Conservation (phyloP, 2,113 vertebrate genomes). For the Narcine bancroftii region DNA sequence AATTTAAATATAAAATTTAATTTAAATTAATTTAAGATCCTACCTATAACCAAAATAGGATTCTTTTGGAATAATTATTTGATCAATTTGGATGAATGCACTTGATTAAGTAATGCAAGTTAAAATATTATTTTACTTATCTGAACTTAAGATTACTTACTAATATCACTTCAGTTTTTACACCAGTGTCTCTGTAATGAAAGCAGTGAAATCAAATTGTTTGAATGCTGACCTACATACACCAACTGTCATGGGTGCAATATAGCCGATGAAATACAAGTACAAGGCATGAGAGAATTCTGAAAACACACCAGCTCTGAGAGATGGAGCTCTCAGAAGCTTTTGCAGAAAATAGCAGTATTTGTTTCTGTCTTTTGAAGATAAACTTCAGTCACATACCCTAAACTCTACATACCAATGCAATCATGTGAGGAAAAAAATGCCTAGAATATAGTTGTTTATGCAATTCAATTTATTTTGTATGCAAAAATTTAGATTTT, state of each 20-base stretch:
- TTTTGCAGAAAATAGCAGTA: background rate
- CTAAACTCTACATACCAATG: background rate
- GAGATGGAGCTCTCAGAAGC: background rate
- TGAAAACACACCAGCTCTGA: background rate
- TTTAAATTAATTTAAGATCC: too few relatives aligned
- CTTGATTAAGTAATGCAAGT: background rate
- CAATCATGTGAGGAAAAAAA: background rate
- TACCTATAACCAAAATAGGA: background rate
- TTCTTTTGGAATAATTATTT: background rate
- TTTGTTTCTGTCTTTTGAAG: conserved; percentile 18
- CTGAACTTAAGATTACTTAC: background rate
- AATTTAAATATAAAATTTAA: too few relatives aligned
- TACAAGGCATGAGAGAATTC: background rate
- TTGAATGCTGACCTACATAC: background rate
- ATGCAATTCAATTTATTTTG: background rate
- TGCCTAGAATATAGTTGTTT: background rate
- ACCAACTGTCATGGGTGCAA: background rate
- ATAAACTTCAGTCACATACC: background rate
- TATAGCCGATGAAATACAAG: background rate
- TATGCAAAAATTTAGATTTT: background rate
- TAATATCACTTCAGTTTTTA: background rate
- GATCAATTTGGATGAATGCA: background rate
- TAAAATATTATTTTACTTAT: background rate
- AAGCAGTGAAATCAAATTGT: background rate
- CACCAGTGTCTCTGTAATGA: background rate